A percentile compares a stretch with the other conserved stretches of the same genome.
phyloP scores from a whole-genome alignment of 2,113 vertebrate genomes.

The Cebus imitator region DNA sequence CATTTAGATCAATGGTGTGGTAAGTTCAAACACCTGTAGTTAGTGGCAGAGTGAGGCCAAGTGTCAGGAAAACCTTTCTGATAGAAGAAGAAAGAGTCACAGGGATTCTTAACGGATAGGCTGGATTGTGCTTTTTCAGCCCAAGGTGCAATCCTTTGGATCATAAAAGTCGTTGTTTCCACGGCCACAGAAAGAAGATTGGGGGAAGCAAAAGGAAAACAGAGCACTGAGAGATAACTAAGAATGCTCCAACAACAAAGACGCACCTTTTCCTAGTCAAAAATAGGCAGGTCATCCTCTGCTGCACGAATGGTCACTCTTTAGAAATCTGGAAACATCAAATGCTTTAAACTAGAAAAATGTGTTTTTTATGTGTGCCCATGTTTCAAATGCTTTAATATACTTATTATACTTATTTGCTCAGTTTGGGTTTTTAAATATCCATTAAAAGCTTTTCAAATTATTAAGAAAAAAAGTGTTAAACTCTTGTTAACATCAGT shows the following conservation, averaged over 20 bases:
- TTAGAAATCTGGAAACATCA: background rate
- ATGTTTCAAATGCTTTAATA: background rate
- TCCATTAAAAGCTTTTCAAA: background rate
- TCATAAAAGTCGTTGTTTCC: background rate
- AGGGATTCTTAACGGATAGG: background rate
- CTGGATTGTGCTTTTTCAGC: background rate
- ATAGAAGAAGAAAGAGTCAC: background rate
- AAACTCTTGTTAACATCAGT: background rate
- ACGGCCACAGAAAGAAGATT: background rate
- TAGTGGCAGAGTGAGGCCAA: background rate
- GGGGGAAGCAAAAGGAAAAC: background rate
- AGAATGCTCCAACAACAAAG: background rate
- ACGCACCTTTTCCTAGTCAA: background rate
- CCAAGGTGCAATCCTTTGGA: background rate
- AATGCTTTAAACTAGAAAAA: background rate
- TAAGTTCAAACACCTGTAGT: background rate
- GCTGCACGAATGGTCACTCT: background rate
- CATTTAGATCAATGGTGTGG: slow-evolving; percentile 3
- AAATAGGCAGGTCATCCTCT: background rate
- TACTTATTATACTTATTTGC: background rate
- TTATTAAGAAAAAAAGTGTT: slow-evolving; percentile 11
- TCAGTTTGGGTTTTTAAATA: background rate
- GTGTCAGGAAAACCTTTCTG: background rate
- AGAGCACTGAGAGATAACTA: background rate
- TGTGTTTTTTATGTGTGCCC: background rate